Evolutionary conservation across 2,888 invertebrate genomes (phyloP).

Genomic region (Oxytorus armatus): DNA sequence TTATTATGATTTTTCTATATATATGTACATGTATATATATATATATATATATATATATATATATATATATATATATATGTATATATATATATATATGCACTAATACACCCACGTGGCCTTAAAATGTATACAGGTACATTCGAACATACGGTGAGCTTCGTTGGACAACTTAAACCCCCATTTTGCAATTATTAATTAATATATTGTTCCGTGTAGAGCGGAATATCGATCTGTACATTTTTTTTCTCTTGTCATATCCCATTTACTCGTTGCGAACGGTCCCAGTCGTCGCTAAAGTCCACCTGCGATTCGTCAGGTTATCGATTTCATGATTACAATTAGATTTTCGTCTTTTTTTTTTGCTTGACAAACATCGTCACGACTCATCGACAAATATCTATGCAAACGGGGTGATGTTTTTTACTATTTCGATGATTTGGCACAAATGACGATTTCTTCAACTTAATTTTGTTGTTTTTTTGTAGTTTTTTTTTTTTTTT

Average conservation of each 20-base stretch:
- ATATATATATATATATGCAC: conserved; percentile 53
- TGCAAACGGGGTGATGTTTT: no score
- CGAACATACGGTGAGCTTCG: conserved; percentile 34
- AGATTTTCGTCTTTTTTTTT: no score
- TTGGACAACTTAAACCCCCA: conserved; percentile 14
- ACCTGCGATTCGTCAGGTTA: no score
- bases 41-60: conserved; percentile 1
- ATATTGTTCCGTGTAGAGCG: neutral
- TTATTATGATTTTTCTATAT: neutral
- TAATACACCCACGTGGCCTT: conserved; percentile 48
- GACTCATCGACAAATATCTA: no score
- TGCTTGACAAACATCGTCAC: no score
- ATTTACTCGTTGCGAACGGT: no score
- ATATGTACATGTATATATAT: neutral
- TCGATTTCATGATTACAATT: no score
- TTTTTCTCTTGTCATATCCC: neutral
- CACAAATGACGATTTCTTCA: no score
- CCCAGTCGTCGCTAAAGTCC: no score
- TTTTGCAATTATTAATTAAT: conserved; percentile 6
- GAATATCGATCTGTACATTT: neutral
- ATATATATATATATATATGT: conserved; percentile 19
- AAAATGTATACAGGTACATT: conserved; percentile 57
- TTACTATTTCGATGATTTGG: no score
- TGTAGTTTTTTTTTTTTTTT: no score
- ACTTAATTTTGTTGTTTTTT: no score